Evolutionary conservation across 1,140 invertebrate genomes (phyloP).

Genomic region (Tetramorium alpestre): DNA sequence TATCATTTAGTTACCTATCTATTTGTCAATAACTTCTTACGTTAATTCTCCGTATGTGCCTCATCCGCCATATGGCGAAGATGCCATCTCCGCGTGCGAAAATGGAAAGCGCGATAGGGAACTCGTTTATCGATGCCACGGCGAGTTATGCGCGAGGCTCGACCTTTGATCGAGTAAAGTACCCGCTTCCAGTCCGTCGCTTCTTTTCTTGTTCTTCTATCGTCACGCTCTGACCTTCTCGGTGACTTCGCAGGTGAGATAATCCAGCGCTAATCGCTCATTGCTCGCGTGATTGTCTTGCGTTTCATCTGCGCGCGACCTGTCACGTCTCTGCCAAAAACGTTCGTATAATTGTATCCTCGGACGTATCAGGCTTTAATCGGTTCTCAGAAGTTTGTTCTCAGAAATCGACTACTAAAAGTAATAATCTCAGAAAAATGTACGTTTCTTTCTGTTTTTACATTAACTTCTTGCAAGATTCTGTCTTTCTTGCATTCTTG

Average conservation of each 20-base stretch:
- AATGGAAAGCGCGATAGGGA: slow-evolving; percentile 50
- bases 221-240: slow-evolving; percentile 46
- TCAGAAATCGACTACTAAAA: background rate
- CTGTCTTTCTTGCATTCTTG: background rate
- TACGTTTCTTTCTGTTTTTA: too few species aligned
- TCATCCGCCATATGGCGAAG: slow-evolving; percentile 38
- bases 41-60: slow-evolving; percentile 24
- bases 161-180: slow-evolving; percentile 52
- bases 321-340: background rate
- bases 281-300: background rate
- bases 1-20: slow-evolving; percentile 27
- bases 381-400: background rate
- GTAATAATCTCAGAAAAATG: background rate
- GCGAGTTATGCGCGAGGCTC: slow-evolving; percentile 27
- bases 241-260: slow-evolving; percentile 73
- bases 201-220: slow-evolving; percentile 49
- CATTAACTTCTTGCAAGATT: background rate
- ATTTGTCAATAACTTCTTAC: slow-evolving; percentile 26
- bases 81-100: slow-evolving; percentile 18
- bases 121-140: slow-evolving; percentile 41
- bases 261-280: slow-evolving; percentile 38
- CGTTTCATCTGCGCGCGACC: background rate
- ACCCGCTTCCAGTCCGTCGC: slow-evolving; percentile 37
- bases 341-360: background rate
- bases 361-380: background rate